A percentile compares a stretch with the other conserved stretches of the same genome.
These are phyloP conservation scores for Chionis minor DNA, from an alignment of 2,113 vertebrate species.

Conservation along the genomic window DNA sequence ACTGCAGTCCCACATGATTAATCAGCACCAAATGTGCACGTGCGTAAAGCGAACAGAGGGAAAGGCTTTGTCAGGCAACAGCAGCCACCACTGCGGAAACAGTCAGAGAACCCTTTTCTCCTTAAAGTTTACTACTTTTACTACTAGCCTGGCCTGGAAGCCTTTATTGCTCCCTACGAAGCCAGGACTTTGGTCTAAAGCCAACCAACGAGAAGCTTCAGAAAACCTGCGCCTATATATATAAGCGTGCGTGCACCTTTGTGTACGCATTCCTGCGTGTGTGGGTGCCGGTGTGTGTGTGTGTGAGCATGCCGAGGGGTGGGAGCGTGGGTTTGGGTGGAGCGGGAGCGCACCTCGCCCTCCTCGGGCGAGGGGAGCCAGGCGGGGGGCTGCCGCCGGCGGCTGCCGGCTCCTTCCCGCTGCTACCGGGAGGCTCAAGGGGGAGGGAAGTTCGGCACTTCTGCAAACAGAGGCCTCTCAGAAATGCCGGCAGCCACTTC, in stretches of 20 bases:
- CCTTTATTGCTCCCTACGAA: neutral
- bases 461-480: conserved; percentile 41
- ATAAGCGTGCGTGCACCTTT: neutral
- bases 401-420: neutral
- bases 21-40: conserved; percentile 45
- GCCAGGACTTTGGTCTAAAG: neutral
- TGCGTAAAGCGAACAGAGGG: neutral
- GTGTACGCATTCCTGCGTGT: neutral
- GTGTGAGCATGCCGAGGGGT: neutral
- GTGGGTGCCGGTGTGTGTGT: neutral
- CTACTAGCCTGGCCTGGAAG: conserved; percentile 6
- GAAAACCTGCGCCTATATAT: neutral
- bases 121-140: conserved; percentile 51
- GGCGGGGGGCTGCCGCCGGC: neutral
- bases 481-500: neutral
- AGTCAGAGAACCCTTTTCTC: neutral
- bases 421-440: neutral
- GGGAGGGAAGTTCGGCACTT: neutral
- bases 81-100: neutral
- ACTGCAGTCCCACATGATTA: neutral
- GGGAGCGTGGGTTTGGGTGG: neutral
- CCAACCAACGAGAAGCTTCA: neutral
- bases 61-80: neutral
- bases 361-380: neutral
- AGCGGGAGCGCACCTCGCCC: neutral